These are phyloP conservation scores for Oopsacas minuta DNA, from an alignment of 37 sponge, comb jelly and placozoan species.

Conservation along the genomic window DNA sequence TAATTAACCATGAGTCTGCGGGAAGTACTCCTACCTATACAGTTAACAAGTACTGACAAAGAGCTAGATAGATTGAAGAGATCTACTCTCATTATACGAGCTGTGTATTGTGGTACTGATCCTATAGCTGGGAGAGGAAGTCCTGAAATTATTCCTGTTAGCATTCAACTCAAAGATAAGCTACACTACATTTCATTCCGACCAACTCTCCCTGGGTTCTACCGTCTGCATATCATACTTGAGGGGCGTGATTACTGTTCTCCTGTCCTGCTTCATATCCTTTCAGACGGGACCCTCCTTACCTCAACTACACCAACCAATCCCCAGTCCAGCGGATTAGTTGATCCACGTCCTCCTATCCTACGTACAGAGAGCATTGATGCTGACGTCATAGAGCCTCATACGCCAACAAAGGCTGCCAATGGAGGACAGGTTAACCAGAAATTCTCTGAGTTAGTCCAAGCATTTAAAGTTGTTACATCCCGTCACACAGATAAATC, in stretches of 20 bases:
- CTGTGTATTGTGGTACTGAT: not conserved
- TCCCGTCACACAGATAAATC: not conserved
- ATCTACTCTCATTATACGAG: not conserved
- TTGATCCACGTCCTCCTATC: not conserved
- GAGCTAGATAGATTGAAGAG: not conserved
- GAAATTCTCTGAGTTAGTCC: not conserved
- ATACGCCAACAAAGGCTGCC: not conserved
- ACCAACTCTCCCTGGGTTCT: not conserved
- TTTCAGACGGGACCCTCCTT: not conserved
- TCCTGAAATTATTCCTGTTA: not conserved
- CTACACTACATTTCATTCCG: conserved; percentile 3
- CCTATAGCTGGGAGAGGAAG: not conserved
- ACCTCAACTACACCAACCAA: not conserved
- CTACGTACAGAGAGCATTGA: not conserved
- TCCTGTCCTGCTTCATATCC: not conserved
- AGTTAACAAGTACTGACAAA: not conserved
- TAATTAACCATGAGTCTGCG: conserved; percentile 3
- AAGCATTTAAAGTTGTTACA: not conserved
- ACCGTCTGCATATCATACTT: not conserved
- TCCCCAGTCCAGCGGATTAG: not conserved
- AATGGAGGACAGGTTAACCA: not conserved
- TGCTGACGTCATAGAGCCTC: not conserved
- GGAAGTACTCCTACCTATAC: not conserved
- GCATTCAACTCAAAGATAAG: conserved; percentile 1
- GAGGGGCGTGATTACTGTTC: not conserved